Evolutionary conservation across 2,113 vertebrate species (phyloP), one percentile per base, ranked within the genome.

Genomic region (Pterocles gutturalis): DNA sequence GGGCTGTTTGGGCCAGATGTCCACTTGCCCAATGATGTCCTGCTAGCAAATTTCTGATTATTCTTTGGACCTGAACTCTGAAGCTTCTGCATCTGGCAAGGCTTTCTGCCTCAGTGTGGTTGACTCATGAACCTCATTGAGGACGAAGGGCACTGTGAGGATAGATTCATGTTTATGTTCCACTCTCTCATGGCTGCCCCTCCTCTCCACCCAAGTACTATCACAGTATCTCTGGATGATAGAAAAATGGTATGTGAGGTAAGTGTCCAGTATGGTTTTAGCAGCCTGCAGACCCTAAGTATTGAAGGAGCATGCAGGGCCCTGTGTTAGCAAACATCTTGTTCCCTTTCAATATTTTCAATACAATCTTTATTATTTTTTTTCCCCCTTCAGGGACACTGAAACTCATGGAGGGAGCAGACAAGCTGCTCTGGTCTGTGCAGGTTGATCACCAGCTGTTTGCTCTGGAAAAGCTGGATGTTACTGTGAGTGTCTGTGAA

Each of bases 371-470:
- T 15, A 28, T 53, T 46, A 7, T 36, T 5, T 34, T 43, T 22
- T 29, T 29, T 65, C 41, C 72, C 85, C 29, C 31, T 82, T 2
- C 85, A 99, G 99, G 99, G 18, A 99, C 99, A 0, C 88, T 99
- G 96, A 99, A 99, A 95, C 96, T 99, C 66, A 99, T 99, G 99
- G 99, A 99, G 93, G 99, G 99, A 82, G 99, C 99, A 2, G 99
- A 99, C 95, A 99, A 98, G 96, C 97, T 99, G 83, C 89, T 99
- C 36, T 99, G 99, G 99, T 99, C 99, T 1, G 99, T 99, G 69
- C 99, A 99, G 97, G 99, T 99, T 76, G 99, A 99, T 96, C 99
- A 99, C 93, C 99, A 99, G 97, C 99, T 99, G 19, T 99, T 99
- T 57, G 99, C 99, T 25, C 96, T 99, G 60, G 99, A 99, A 98